Conservation (phyloP, 2,113 vertebrate genomes). For the Cromileptes altivelis region DNA sequence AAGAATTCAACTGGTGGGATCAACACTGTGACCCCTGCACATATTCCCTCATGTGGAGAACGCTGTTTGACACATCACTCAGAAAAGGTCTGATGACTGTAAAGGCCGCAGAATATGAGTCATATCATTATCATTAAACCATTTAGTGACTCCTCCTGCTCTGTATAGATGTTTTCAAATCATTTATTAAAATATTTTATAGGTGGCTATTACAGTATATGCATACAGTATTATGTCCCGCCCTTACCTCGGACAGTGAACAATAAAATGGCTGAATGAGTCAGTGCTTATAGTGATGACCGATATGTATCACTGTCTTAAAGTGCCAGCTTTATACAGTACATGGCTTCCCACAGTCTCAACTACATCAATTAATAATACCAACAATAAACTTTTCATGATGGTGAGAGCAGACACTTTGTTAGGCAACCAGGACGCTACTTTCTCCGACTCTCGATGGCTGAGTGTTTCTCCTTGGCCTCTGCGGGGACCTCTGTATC, state of each 20-base stretch:
- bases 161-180: not conserved
- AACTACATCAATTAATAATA: slow-evolving; percentile 39
- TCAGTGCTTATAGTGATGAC: not conserved
- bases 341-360: slow-evolving; percentile 14
- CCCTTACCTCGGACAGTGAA: not conserved
- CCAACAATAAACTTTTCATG: slow-evolving; percentile 7
- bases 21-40: not conserved
- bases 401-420: slow-evolving; percentile 2
- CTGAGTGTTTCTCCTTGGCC: slow-evolving; percentile 24
- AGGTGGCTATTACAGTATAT: not conserved
- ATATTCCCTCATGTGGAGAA: not conserved
- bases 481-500: slow-evolving; percentile 36
- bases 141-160: not conserved
- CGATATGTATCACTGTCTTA: not conserved
- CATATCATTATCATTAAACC: not conserved
- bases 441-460: slow-evolving; percentile 5
- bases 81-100: not conserved
- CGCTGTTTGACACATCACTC: not conserved
- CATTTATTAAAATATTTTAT: not conserved
- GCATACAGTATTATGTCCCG: not conserved
- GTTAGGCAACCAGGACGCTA: not conserved
- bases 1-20: not conserved
- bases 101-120: not conserved
- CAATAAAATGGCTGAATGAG: slow-evolving; percentile 10
- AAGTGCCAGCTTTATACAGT: not conserved